Evolutionary conservation across 2,113 vertebrate species (phyloP), one percentile per base, ranked within the genome.

Genomic region (Nycticorax nycticorax): DNA sequence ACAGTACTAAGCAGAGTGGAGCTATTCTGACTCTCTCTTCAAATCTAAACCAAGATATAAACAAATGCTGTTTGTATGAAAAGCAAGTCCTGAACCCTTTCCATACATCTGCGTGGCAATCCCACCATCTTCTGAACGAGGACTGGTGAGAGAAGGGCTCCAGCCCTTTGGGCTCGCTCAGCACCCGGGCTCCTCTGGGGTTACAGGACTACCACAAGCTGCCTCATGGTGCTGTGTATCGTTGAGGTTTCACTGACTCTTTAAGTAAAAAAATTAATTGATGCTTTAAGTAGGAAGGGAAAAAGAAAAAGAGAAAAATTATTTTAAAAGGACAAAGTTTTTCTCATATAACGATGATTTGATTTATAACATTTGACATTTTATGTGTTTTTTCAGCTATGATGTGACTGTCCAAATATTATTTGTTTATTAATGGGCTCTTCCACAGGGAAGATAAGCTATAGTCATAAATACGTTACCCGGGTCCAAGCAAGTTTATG

Each of bases 401-500:
- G 75, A 95, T 82, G 73, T 90, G 62, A 67, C 78, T 94, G 53
- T 66, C 32, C 39, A 88, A 94, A 39, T 93, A 76, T 92, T 91
- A 73, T 62, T 94, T 93, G 50, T 81, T 88, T 96, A 68, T 92
- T 94, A 95, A 73, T 56, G 45, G 81, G 43, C 62, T 92, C 60
- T 90, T 88, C 93, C 79, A 85, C 24, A 82, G n/a, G 41, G 50
- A 53, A 66, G 84, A 94, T 93, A 95, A 93, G 60, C 60, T 85
- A 5, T 64, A 85, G 86, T 71, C 87, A 78, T 64, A 94, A 94
- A 71, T 64, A 85, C 0, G 4, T 67, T 93, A 62, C 82, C 8
- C 20, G 28, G 28, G 13, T 84, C 93, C 3, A 3, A 96, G 60
- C 52, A 94, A 91, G 55, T 74, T 89, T 39, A 63, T 85, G 39